Conservation (phyloP, 2,113 vertebrate species). For the Microtus richardsoni region DNA sequence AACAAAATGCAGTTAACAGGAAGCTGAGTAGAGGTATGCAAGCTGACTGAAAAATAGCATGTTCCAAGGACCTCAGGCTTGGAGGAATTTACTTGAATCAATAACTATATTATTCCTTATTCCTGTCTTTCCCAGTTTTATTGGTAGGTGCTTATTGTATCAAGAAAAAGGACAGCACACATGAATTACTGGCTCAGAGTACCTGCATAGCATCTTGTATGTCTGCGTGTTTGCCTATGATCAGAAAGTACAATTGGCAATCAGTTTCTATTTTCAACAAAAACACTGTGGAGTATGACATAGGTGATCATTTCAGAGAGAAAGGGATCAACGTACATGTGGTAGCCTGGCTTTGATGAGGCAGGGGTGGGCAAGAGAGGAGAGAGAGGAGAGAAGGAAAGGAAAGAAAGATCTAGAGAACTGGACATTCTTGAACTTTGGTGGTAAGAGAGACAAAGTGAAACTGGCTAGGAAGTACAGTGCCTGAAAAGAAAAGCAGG, state of each 20-base stretch:
- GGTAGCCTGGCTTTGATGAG: background rate
- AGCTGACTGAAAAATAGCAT: conserved; percentile 41
- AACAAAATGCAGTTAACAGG: conserved; percentile 50
- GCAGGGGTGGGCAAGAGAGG: background rate
- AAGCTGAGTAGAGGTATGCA: conserved; percentile 46
- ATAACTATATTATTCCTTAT: conserved; percentile 49
- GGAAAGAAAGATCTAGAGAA: background rate
- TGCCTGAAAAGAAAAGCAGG: background rate
- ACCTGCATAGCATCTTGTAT: background rate
- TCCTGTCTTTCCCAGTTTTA: background rate
- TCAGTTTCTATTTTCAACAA: conserved; percentile 25
- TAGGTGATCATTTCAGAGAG: background rate
- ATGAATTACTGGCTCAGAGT: background rate
- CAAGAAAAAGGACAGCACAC: conserved; percentile 22
- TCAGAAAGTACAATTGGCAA: background rate
- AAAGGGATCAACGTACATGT: background rate
- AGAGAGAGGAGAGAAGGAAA: background rate
- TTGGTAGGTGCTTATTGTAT: conserved; percentile 50
- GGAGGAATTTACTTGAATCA: conserved; percentile 55
- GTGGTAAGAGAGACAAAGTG: background rate
- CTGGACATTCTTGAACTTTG: background rate
- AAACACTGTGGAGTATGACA: background rate
- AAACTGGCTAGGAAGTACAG: background rate
- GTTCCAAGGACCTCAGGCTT: conserved; percentile 39
- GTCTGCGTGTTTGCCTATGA: background rate